Evolutionary conservation across 2,797 vertebrate species (phyloP), one percentile per base, ranked within the genome.

Genomic region (Platalea minor): DNA sequence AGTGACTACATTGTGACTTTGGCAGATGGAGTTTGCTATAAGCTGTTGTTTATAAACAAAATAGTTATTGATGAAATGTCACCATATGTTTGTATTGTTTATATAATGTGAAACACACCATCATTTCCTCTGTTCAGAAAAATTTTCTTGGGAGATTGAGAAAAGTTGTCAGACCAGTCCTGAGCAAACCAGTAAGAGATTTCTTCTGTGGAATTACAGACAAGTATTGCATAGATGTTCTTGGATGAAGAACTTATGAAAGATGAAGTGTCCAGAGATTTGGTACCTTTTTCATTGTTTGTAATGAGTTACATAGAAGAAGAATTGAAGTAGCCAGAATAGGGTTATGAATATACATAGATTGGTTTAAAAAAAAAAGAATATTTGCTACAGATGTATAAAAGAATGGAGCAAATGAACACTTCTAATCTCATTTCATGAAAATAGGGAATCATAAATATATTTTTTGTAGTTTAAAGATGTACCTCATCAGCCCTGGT

Each of bases 11-110:
- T 89, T 83, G 75, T 96, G 95, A 91, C 74, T 96, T 96, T 77
- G 81, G 92, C 96, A 97, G 97, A 97, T 95, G 89, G 88, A 90
- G 86, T 93, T 92, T 82, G 64, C 90, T 77, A 61, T 97, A 97
- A 97, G 73, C 82, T 50, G 82, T 91, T 96, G 95, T 96, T 97
- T 96, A 91, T 94, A 95, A 96, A 91, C 91, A 95, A 93, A 97
- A 96, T 70, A 88, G 76, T 93, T 96, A 95, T 87, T 97, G 93
- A 97, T 94, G 57, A 97, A 97, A 97, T 95, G 91, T 96, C 97
- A 97, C 94, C 73, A n/a, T 97, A 95, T 96, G 92, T 97, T 95
- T 93, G 64, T 94, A 67, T 93, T 96, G 84, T 96, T 97, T 95
- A 83, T 96, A 86, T 91, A 85, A 95, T 79, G 77, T 95, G 87